phyloP scores from a whole-genome alignment of 2,888 invertebrate species.

The Arge pagana region DNA sequence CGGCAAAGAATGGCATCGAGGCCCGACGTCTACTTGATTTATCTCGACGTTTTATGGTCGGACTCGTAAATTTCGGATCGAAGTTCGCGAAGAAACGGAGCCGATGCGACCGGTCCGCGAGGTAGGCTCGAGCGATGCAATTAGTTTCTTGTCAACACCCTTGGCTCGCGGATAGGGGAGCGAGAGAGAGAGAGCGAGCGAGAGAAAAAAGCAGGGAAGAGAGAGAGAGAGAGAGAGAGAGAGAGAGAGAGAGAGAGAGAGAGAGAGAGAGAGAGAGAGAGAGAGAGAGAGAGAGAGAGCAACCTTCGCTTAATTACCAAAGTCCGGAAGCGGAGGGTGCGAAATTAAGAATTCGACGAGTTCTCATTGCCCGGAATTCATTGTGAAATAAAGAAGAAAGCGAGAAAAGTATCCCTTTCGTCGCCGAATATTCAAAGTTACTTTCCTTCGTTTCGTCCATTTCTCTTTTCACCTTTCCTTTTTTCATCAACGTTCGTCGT shows the following conservation, averaged over 20 bases:
- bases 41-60: conserved; percentile 23
- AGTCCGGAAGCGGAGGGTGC: conserved; percentile 24
- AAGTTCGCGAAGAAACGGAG: conserved; percentile 19
- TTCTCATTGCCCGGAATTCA: conserved; percentile 21
- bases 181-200: too few species aligned
- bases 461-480: too few species aligned
- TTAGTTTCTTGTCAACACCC: conserved; percentile 27
- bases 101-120: conserved; percentile 3
- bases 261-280: too few species aligned
- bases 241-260: too few species aligned
- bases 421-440: too few species aligned
- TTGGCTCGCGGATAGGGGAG: conserved; percentile 5
- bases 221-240: too few species aligned
- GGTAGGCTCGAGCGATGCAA: conserved; percentile 24
- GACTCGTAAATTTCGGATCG: conserved; percentile 24
- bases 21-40: conserved; percentile 22
- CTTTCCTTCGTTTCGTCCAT: too few species aligned
- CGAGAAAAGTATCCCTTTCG: too few species aligned
- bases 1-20: conserved; percentile 14
- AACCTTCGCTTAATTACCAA: conserved; percentile 26
- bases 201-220: too few species aligned
- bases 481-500: too few species aligned
- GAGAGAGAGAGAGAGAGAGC: conserved; percentile 16
- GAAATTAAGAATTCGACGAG: conserved; percentile 25
- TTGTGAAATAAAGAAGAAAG: too few species aligned